A percentile compares a stretch with the other conserved stretches of the same genome.
phyloP scores from a whole-genome alignment of 2,113 vertebrate genomes.

The Zosterops hypoxanthus region DNA sequence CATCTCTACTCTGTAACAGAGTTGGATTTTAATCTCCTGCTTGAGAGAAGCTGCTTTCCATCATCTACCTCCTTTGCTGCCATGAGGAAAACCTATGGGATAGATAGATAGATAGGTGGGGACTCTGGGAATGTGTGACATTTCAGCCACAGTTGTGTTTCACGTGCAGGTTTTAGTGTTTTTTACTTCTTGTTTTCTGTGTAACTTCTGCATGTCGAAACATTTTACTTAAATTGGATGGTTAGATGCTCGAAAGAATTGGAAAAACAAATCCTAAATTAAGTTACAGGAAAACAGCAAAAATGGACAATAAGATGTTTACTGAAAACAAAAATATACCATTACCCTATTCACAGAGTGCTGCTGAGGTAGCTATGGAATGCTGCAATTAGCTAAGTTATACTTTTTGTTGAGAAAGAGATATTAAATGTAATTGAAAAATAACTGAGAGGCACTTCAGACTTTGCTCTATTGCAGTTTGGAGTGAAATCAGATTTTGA shows the following conservation, averaged over 20 bases:
- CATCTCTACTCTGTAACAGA: not conserved
- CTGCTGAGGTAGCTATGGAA: not conserved
- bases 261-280: not conserved
- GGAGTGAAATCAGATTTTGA: slow-evolving; percentile 50
- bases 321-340: not conserved
- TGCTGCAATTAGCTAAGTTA: not conserved
- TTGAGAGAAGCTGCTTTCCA: not conserved
- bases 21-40: not conserved
- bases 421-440: slow-evolving; percentile 12
- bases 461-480: slow-evolving; percentile 32
- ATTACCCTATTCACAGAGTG: not conserved
- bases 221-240: not conserved
- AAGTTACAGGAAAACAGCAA: not conserved
- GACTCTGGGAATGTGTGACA: not conserved
- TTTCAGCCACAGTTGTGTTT: not conserved
- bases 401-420: slow-evolving; percentile 13
- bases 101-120: not conserved
- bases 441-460: slow-evolving; percentile 23
- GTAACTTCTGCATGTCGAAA: not conserved
- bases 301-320: not conserved
- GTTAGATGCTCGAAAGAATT: not conserved
- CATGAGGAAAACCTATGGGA: accelerated
- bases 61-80: not conserved
- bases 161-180: not conserved
- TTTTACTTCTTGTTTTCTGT: not conserved